A percentile compares a stretch with the other conserved stretches of the same genome.
Evolutionary conservation across 1,140 invertebrate genomes (phyloP).

Genomic region (Galleria mellonella): DNA sequence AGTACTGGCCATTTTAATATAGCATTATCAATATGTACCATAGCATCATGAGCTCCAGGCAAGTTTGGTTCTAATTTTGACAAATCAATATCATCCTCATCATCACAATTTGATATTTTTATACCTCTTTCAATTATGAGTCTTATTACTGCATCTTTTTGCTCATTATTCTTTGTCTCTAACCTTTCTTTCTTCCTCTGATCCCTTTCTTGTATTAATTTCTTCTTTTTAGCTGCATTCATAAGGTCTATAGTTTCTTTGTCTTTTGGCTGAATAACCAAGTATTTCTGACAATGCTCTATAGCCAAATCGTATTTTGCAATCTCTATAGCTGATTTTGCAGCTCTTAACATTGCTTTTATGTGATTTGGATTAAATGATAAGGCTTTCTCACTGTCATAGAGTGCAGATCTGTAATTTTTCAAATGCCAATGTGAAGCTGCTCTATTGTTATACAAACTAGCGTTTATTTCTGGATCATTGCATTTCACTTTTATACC

Average conservation of each 20-base stretch:
- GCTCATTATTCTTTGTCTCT: constrained; percentile 73
- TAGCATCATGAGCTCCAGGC: constrained; percentile 75
- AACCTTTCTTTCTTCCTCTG: constrained; percentile 62
- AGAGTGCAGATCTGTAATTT: constrained; percentile 82
- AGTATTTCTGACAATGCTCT: constrained; percentile 82
- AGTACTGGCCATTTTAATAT: constrained; percentile 74
- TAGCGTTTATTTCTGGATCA: constrained; percentile 84
- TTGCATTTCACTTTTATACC: constrained; percentile 88
- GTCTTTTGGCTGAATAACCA: constrained; percentile 75
- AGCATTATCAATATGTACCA: constrained; percentile 84
- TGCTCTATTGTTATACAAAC: constrained; percentile 93
- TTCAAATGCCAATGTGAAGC: constrained; percentile 91
- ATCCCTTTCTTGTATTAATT: constrained; percentile 77
- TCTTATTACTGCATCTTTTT: constrained; percentile 70
- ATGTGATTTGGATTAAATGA: constrained; percentile 85
- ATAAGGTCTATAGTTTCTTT: constrained; percentile 76
- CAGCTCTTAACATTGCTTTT: constrained; percentile 87
- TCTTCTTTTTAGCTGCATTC: constrained; percentile 78
- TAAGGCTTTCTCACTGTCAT: constrained; percentile 78
- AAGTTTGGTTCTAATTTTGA: constrained; percentile 77
- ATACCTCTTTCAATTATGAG: constrained; percentile 61
- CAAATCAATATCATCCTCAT: constrained; percentile 64
- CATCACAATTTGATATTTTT: constrained; percentile 53
- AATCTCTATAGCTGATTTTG: constrained; percentile 81
- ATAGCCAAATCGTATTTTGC: constrained; percentile 84